Conservation (phyloP, 1,140 invertebrate genomes). For the Pararge aegeria region DNA sequence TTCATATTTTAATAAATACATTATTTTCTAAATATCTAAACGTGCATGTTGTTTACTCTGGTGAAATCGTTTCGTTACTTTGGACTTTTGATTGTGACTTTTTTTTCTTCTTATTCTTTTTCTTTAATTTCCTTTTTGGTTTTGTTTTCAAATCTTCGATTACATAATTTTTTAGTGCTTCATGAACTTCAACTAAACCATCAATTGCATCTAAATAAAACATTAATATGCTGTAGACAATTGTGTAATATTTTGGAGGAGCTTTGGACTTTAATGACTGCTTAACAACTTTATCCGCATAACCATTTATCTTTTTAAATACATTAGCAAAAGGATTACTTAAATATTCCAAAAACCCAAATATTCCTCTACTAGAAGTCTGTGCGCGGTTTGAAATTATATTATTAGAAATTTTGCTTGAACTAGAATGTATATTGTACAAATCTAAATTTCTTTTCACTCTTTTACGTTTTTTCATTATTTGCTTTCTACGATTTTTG, state of each 20-base stretch:
- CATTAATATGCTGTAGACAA: conserved; percentile 55
- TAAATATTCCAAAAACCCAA: conserved; percentile 31
- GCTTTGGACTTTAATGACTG: conserved; percentile 40
- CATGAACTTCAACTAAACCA: conserved; percentile 45
- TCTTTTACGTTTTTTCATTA: conserved; percentile 39
- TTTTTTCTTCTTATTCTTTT: conserved; percentile 34
- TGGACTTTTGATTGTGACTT: background rate
- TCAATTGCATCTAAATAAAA: conserved; percentile 54
- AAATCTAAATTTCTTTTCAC: conserved; percentile 39
- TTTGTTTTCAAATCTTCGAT: conserved; percentile 30
- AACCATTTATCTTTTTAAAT: conserved; percentile 39
- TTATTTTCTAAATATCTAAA: background rate
- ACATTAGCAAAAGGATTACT: conserved; percentile 38
- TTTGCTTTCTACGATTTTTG: conserved; percentile 31
- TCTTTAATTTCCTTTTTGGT: conserved; percentile 31
- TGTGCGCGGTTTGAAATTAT: background rate
- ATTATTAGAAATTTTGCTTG: conserved; percentile 4
- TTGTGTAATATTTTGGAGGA: conserved; percentile 48
- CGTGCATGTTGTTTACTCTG: background rate
- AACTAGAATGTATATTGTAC: conserved; percentile 5
- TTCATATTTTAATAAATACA: background rate
- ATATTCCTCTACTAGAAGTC: conserved; percentile 28
- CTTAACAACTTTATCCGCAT: conserved; percentile 44
- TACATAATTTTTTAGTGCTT: conserved; percentile 41
- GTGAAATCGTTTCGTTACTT: background rate